Base-by-base conservation (phyloP, 2,797 vertebrate species). In the Myotis vivesi region DNA sequence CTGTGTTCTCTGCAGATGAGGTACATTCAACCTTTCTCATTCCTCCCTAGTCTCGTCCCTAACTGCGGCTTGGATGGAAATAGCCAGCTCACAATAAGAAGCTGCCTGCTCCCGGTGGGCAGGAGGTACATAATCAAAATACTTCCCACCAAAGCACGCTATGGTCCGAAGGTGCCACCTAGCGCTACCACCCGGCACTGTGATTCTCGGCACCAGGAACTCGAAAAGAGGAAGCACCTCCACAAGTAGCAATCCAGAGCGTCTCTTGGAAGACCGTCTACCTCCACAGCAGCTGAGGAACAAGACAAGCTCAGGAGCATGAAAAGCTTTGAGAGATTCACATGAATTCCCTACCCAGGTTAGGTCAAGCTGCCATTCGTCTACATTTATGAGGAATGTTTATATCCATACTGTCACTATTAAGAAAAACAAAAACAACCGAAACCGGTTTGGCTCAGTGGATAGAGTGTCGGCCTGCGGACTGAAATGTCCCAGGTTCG, bases 41-140 rank as follows among this genome's bases (percentile, higher is more conserved):
- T 85, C 33, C 11, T 86, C 72, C 19, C 49, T 71, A 10, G 41
- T 82, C 57, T 75, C 41, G 44, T 72, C 28, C 36, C 30, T 59
- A 41, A 16, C 20, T 73, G 38, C 79, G 41, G 51, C n/a, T 59
- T 71, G 28, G 51, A 79, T 71, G 85, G 19, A 79, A 91, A 41
- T 30, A 49, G 1, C 51, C 68, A 79, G n/a, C 89, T 94, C 71
- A 83, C 72, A 80, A 6, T 49, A 30, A 57, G 80, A 49, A 93
- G 53, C 36, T 94, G 71, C 89, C 71, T 89, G 79, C 66, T 85
- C 41, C 87, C 73, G 53, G 83, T 38, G 46, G 49, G 28, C 23
- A 87, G 51, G 80, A 83, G 33, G 57, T 64, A 69, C 44, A n/a
- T 30, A 91, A 81, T 46, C n/a, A 84, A 75, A 94, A 81, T 59